Base-by-base conservation (phyloP, 1,140 invertebrate genomes). In the Aphidius gifuensis region DNA sequence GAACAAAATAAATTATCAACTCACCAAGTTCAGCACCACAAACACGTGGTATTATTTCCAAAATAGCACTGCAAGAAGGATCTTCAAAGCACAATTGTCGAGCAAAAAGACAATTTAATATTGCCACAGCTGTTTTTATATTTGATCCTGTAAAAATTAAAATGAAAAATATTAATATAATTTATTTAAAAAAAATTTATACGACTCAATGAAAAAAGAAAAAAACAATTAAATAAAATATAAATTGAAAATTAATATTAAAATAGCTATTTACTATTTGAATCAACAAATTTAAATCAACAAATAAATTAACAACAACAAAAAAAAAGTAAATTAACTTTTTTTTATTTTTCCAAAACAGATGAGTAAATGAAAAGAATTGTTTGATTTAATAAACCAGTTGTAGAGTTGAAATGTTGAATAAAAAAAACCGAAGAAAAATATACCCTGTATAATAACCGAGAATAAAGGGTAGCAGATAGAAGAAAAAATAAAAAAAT, bases 21-120 rank as follows among this genome's bases (percentile, higher is more conserved):
- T 90, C 81, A 94, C 92, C 92, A 77, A 91, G 85, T 84, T 93
- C 92, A 56, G 90, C 88, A 56, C 92, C 92, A 78, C 92, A 94
- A 59, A 94, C 90, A 67, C 91, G 84, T 39, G 91, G 92, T 71
- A 94, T 93, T 67, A 93, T 92, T 82, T 93, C 90, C 71, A 94
- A 79, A 74, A 94, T 93, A 49, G 91, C 90, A 64, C 90, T 91
- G 81, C 92, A 94, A 62, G 91, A 92, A 42, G 88, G 84, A 81
- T 94, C 91, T 74, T 93, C 91, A 75, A 91, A 91, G 78, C 92
- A 94, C 39, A 92, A 83, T 75, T 93, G 89, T 65, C 91, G 85
- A 16, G 92, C 91, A 68, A 91, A 83, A 58, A 93, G 84, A 79
- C 92, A 93, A 81, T 93, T 93, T 65, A 93, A 82, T 69, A 92